These are phyloP conservation scores for Falco rusticolus DNA, from an alignment of 2,797 vertebrate genomes.

Conservation along the genomic window DNA sequence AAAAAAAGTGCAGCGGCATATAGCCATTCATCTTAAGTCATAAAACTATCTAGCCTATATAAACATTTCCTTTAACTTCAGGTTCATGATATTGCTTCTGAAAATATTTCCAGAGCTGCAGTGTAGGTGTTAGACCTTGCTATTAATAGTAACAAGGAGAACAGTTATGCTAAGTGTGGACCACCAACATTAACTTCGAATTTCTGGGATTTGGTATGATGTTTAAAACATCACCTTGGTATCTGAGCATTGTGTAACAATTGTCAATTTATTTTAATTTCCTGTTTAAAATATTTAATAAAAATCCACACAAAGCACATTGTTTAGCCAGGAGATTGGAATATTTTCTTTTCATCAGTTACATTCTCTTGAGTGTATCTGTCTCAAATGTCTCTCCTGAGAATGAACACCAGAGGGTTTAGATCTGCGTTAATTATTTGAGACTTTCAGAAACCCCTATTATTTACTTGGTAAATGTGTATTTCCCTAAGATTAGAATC, in stretches of 20 bases:
- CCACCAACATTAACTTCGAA: background rate
- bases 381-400: conserved; percentile 57
- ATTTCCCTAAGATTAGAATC: conserved; percentile 37
- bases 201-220: background rate
- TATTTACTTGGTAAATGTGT: conserved; percentile 69
- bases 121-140: background rate
- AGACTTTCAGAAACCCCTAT: conserved; percentile 33
- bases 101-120: background rate
- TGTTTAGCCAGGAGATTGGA: conserved; percentile 54
- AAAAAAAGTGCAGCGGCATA: background rate
- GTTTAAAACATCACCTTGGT: background rate
- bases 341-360: conserved; percentile 53
- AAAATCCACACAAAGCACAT: conserved; percentile 49
- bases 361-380: conserved; percentile 56
- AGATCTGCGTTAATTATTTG: conserved; percentile 61
- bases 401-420: conserved; percentile 66
- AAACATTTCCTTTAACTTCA: conserved; percentile 16
- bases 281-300: background rate
- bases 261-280: conserved; percentile 7
- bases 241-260: background rate
- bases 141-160: background rate
- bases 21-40: background rate
- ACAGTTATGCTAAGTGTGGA: background rate
- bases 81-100: background rate
- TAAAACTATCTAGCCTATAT: background rate